Percentiles rank a stretch among this genome's conserved stretches.
Evolutionary conservation across 1,140 invertebrate genomes (phyloP).

Genomic region (Marisa cornuarietis): DNA sequence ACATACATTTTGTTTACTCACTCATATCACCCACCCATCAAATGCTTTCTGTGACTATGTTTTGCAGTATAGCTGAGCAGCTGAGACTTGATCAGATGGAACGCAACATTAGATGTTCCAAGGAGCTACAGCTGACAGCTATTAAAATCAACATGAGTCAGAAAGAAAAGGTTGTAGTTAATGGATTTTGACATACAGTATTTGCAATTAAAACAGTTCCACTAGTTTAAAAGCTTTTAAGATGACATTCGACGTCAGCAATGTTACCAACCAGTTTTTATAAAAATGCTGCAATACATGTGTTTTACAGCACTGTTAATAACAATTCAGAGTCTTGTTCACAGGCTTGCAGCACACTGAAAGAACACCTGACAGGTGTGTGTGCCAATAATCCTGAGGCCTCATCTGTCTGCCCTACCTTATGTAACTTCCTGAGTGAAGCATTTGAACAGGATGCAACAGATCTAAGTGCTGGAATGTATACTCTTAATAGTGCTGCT

Average conservation of each 20-base stretch:
- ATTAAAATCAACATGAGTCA: conserved; percentile 9
- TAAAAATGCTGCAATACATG: background rate
- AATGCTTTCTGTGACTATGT: background rate
- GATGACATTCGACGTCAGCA: background rate
- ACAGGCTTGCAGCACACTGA: conserved; percentile 8
- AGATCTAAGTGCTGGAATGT: conserved; percentile 9
- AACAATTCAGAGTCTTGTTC: background rate
- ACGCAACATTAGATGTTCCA: background rate
- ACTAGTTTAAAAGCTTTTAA: background rate
- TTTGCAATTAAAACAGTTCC: background rate
- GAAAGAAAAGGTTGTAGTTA: background rate
- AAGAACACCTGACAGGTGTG: background rate
- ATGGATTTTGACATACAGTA: background rate
- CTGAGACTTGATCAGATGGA: conserved; percentile 3
- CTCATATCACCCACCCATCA: background rate
- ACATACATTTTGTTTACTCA: background rate
- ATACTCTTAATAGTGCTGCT: conserved; percentile 9
- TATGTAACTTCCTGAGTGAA: background rate
- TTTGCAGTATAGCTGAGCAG: conserved; percentile 1
- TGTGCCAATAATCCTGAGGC: conserved; percentile 15
- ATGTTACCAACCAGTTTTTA: background rate
- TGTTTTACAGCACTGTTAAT: too few relatives aligned
- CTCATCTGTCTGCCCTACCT: background rate
- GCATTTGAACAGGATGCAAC: conserved; percentile 8
- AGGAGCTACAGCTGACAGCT: background rate